Conservation (phyloP, 2,888 invertebrate genomes). For the Steromphala cineraria region DNA sequence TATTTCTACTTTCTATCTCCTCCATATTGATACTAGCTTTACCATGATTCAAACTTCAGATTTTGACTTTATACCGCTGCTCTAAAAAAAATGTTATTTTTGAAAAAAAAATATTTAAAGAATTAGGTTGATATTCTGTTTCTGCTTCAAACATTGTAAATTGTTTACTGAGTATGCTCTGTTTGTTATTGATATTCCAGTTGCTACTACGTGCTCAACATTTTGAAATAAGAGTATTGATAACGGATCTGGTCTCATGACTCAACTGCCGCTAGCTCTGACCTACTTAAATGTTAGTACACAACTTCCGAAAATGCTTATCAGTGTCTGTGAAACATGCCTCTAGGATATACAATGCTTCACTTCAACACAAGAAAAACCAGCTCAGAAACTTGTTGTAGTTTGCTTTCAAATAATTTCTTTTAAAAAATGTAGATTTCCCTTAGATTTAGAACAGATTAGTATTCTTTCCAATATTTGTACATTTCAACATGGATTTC, state of each 20-base stretch:
- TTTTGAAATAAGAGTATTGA: not conserved
- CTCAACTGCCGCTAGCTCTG: not conserved
- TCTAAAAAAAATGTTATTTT: not conserved
- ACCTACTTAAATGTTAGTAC: not conserved
- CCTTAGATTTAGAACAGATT: too few species aligned
- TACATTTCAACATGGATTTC: too few species aligned
- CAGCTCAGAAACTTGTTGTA: too few species aligned
- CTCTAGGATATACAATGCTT: not conserved
- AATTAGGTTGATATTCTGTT: not conserved
- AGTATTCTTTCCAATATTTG: too few species aligned
- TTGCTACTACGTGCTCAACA: not conserved
- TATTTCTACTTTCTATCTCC: too few species aligned
- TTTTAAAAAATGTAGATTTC: too few species aligned
- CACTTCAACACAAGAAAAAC: not conserved
- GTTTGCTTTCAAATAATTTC: too few species aligned
- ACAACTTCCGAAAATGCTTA: constrained; percentile 1
- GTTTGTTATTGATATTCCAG: not conserved
- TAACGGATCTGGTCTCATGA: not conserved
- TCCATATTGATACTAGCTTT: too few species aligned
- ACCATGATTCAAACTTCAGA: too few species aligned
- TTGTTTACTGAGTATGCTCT: not conserved
- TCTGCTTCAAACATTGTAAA: not conserved
- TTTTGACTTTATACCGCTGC: too few species aligned
- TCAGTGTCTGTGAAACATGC: not conserved
- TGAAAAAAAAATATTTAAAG: not conserved